Evolutionary conservation across 1,140 invertebrate species (phyloP), one percentile per base, ranked within the genome.

Genomic region (Propsilocerus akamusi): DNA sequence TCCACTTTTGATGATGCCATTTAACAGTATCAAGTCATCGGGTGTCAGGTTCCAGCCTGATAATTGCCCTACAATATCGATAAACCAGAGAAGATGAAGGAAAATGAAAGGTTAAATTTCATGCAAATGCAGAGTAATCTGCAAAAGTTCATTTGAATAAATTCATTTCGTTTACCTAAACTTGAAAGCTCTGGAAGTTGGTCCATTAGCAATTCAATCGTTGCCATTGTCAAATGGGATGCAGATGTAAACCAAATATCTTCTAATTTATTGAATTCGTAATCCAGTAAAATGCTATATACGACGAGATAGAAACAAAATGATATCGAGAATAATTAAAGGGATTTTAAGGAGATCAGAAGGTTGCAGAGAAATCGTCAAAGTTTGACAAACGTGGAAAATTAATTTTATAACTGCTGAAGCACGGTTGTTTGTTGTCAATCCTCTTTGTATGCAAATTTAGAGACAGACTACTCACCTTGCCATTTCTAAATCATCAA

Each of bases 171-270:
- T 41, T 41, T 41, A 41, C 34, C 34, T 20, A 41, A 7, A 41
- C 14, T 20, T 20, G 22, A 17, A 8, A 41, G 11, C 22, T 41
- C 34, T 20, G 34, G 34, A 41, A 41, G 34, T 41, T 41, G 34
- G 10, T 20, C 14, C 14, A n/a, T n/a, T n/a, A 76, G 55, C 4
- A 77, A 57, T 62, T 78, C 72, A 26, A 79, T 74, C 0, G 75
- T 71, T 49, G 70, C 68, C 2, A 64, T 54, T 0, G 76, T 75
- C 12, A 80, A 60, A 28, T 70, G 67, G 7, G 72, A 71, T 1
- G 77, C 77, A 52, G 71, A 68, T 8, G 75, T 75, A 52, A 80
- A 76, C 74, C 76, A 77, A 49, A 80, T 63, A 26, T 74, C 72
- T 63, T 78, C 75, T 32, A 80, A 58, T 30, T 71, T 57, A 6